phyloP scores from a whole-genome alignment of 2,113 vertebrate genomes.

The Telmatochromis sp. region DNA sequence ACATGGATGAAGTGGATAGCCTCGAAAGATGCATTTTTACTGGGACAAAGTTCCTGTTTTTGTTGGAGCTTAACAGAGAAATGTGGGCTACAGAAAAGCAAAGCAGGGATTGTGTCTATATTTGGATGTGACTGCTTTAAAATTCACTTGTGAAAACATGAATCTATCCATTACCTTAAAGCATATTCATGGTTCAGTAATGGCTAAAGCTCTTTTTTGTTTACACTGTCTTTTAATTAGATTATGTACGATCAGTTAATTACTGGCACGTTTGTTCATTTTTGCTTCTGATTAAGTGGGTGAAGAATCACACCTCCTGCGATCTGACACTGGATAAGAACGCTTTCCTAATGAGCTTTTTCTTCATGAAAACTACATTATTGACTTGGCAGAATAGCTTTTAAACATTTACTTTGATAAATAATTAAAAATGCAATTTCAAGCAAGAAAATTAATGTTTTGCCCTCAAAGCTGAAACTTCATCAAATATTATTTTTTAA shows the following conservation, averaged over 20 bases:
- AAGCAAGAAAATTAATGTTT: background rate
- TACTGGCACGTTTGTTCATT: background rate
- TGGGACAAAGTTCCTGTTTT: background rate
- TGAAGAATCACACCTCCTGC: rapidly evolving
- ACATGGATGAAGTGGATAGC: background rate
- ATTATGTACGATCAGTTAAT: rapidly evolving
- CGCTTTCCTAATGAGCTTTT: background rate
- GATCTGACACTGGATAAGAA: background rate
- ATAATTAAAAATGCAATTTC: rapidly evolving
- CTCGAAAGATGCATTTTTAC: background rate
- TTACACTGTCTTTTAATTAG: background rate
- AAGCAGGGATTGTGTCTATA: background rate
- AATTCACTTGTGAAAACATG: background rate
- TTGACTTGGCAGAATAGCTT: background rate
- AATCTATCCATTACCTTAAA: background rate
- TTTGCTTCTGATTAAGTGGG: background rate
- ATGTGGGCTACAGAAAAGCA: background rate
- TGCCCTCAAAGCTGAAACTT: background rate
- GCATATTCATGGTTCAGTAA: background rate
- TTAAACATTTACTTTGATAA: background rate
- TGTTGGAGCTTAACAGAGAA: background rate
- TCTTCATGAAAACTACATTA: background rate
- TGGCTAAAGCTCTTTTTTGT: background rate
- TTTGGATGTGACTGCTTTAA: background rate
- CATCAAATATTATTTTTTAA: background rate